These are phyloP conservation scores for Himalopsyche kuldschensis DNA, from an alignment of 2,888 invertebrate species.

Conservation along the genomic window DNA sequence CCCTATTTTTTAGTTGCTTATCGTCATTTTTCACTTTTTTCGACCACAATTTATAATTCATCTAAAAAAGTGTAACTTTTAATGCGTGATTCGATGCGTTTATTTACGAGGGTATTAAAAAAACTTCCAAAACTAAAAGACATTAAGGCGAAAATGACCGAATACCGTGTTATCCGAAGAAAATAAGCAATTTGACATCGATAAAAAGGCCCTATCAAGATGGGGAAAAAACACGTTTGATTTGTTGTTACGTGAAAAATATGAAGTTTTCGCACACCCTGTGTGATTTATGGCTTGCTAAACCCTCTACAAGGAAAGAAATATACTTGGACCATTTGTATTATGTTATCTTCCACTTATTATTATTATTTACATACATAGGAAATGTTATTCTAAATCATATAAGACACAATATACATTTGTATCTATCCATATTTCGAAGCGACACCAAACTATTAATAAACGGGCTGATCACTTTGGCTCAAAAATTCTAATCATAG, in stretches of 20 bases:
- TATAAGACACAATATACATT: no score
- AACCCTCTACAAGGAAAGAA: neutral
- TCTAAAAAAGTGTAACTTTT: neutral
- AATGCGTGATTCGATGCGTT: neutral
- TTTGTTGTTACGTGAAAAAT: slow-evolving; percentile 23
- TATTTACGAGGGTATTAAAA: slow-evolving; percentile 1
- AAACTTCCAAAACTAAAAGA: slow-evolving; percentile 24
- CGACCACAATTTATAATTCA: no score
- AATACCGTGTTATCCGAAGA: slow-evolving; percentile 31
- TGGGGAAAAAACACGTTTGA: slow-evolving; percentile 25
- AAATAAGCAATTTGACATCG: slow-evolving; percentile 30
- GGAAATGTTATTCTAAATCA: neutral
- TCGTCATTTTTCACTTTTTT: no score
- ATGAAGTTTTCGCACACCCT: slow-evolving; percentile 18
- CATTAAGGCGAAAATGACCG: slow-evolving; percentile 32
- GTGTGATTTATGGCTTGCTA: slow-evolving; percentile 18
- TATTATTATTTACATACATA: neutral
- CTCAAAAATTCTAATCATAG: no score
- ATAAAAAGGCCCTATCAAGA: slow-evolving; percentile 30
- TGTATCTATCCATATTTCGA: neutral
- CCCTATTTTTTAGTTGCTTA: no score
- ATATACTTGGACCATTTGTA: neutral
- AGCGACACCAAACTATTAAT: no score
- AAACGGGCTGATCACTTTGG: no score
- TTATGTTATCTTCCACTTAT: neutral